Conservation (phyloP, 1,140 invertebrate genomes). For the Lepidotrigona ventralis region DNA sequence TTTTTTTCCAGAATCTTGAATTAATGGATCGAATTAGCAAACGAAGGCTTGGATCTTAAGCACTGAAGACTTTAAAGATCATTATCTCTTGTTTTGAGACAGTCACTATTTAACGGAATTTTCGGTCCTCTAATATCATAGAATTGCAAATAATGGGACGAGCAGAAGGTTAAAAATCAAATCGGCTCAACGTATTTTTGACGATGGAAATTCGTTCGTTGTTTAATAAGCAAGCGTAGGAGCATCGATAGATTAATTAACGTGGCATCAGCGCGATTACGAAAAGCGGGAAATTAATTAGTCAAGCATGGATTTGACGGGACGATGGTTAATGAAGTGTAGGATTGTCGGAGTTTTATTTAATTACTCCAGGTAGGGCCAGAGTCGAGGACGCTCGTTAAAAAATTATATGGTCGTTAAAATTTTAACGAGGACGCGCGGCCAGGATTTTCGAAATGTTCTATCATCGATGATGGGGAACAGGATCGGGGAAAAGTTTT, state of each 20-base stretch:
- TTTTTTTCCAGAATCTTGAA: no score
- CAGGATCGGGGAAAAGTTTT: not conserved
- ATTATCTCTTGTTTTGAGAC: no score
- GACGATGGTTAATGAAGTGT: conserved; percentile 20
- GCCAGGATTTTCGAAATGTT: conserved; percentile 1
- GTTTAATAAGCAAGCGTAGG: not conserved
- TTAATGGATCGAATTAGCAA: no score
- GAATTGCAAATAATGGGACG: no score
- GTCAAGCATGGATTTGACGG: conserved; percentile 4
- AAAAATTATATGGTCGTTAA: conserved; percentile 19
- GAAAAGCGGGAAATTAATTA: conserved; percentile 27
- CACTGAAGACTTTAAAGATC: no score
- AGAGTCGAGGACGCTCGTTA: conserved; percentile 10
- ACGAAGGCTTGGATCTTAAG: no score
- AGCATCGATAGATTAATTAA: conserved; percentile 12
- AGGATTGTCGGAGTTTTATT: conserved; percentile 20
- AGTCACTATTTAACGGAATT: no score
- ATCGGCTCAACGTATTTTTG: not conserved
- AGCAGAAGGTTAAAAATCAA: not conserved
- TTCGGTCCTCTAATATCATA: no score
- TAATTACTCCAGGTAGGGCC: not conserved
- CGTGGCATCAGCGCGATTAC: conserved; percentile 8
- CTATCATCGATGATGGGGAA: not conserved
- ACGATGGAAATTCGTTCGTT: no score
- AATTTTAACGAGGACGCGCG: not conserved